A percentile compares a stretch with the other conserved stretches of the same genome.
Evolutionary conservation across 1,140 invertebrate species (phyloP).

Genomic region (Cydia pomonella): DNA sequence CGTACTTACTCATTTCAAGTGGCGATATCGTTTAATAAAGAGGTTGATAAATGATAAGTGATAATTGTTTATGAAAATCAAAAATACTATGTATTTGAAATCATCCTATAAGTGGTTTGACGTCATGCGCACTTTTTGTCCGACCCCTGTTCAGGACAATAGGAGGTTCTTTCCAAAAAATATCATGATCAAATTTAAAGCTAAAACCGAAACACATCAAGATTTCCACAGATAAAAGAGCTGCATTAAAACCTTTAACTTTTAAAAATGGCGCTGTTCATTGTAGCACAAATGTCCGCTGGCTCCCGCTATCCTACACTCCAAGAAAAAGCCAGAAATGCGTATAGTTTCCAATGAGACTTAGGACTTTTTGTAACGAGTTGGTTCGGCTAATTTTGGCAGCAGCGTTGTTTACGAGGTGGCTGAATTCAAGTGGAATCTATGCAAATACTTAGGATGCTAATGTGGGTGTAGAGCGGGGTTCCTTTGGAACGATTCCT

Average conservation of each 20-base stretch:
- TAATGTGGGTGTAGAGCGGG: not conserved
- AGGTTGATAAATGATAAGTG: no score
- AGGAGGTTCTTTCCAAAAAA: no score
- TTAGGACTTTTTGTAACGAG: not conserved
- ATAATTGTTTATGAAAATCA: no score
- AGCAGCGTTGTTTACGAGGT: slow-evolving; percentile 5
- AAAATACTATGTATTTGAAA: no score
- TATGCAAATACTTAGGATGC: slow-evolving; percentile 17
- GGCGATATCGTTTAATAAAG: no score
- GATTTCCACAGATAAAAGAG: slow-evolving; percentile 4
- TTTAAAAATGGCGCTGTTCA: slow-evolving; percentile 11
- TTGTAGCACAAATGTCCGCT: slow-evolving; percentile 5
- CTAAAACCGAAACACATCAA: no score
- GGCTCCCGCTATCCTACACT: not conserved
- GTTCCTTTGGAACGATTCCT: not conserved
- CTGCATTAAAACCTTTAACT: slow-evolving; percentile 13
- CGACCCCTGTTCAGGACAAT: no score
- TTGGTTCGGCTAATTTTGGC: not conserved
- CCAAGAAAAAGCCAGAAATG: not conserved
- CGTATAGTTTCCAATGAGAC: not conserved
- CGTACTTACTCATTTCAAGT: no score
- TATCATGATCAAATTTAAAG: no score
- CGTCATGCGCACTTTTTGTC: no score
- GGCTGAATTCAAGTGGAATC: slow-evolving; percentile 11
- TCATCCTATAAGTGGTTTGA: no score